Evolutionary conservation across 2,888 invertebrate species (phyloP), one percentile per base, ranked within the genome.

Genomic region (Anthophora plumipes): DNA sequence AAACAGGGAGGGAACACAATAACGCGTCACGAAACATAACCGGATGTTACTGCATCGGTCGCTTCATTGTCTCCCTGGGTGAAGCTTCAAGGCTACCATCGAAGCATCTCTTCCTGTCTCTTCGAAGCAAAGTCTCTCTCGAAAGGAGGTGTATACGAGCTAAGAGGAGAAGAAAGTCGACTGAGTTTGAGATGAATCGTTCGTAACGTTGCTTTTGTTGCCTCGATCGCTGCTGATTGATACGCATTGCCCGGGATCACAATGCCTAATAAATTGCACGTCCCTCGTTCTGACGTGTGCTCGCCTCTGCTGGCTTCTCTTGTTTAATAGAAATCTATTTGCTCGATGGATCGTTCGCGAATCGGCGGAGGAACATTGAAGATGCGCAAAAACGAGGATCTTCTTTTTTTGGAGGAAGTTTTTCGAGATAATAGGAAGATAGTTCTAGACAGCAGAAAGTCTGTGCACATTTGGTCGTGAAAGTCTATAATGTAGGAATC

Each of bases 21-120:
- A 80, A 77, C 48, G 81, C 76, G 70, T 73, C 82, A 55, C 54
- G 70, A 74, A 80, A 80, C 77, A 55, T 77, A 80, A 80, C 82
- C 82, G 82, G 82, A 85, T 72, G 85, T 79, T 75, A 73, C 74
- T 76, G 82, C 77, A 84, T 77, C 67, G 77, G 67, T 74, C 69
- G 76, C 54, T 55, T 77, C 68, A 76, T 80, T 80, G 84, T 84
- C 82, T 80, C 68, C 63, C 37, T 43, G 57, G 57, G 75, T 55
- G 55, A 70, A 43, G 60, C 79, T 78, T 76, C 80, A 76, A 85
- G 84, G 84, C 80, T 85, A 67, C 77, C 79, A 78, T 80, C 82
- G 72, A 67, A 55, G 48, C 84, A 60, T 75, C 66, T 70, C 77
- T 79, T 79, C 75, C 70, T 60, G 74, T 50, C 71, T 31, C 55